Evolutionary conservation across 1,140 invertebrate genomes (phyloP).

Genomic region (Heliothis virescens): DNA sequence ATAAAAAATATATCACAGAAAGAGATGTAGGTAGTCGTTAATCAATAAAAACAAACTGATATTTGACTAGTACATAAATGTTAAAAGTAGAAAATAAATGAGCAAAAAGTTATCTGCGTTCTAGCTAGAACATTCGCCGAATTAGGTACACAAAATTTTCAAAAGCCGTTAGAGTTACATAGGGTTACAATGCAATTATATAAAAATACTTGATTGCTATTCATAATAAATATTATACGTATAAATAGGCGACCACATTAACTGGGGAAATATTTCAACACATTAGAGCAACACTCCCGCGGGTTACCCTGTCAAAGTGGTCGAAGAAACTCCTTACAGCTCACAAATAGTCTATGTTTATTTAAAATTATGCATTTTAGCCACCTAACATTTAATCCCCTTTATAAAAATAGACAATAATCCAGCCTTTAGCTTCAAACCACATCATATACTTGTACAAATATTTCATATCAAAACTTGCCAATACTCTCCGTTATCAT

Average conservation of each 20-base stretch:
- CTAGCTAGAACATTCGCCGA: slow-evolving; percentile 12
- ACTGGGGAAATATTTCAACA: background rate
- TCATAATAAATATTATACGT: slow-evolving; percentile 49
- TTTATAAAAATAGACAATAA: slow-evolving; percentile 78
- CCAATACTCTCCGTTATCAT: slow-evolving; percentile 59
- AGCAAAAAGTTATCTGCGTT: slow-evolving; percentile 57
- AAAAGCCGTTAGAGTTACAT: slow-evolving; percentile 31
- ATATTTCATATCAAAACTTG: slow-evolving; percentile 71
- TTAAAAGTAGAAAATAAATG: slow-evolving; percentile 63
- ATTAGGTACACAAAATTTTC: slow-evolving; percentile 31
- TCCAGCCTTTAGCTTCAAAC: slow-evolving; percentile 50
- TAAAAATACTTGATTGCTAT: slow-evolving; percentile 53
- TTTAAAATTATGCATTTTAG: slow-evolving; percentile 71
- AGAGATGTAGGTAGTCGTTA: slow-evolving; percentile 63
- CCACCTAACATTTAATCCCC: slow-evolving; percentile 76
- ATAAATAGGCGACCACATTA: slow-evolving; percentile 43
- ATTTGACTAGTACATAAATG: slow-evolving; percentile 73
- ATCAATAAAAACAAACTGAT: slow-evolving; percentile 64
- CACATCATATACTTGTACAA: slow-evolving; percentile 61
- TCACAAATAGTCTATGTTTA: slow-evolving; percentile 49
- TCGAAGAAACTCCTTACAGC: slow-evolving; percentile 39
- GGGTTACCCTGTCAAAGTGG: slow-evolving; percentile 8
- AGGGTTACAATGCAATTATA: slow-evolving; percentile 47
- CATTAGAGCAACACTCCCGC: background rate
- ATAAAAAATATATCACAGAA: slow-evolving; percentile 78